Evolutionary conservation across 2,113 vertebrate species (phyloP), one percentile per base, ranked within the genome.

Genomic region (Girardinichthys multiradiatus): DNA sequence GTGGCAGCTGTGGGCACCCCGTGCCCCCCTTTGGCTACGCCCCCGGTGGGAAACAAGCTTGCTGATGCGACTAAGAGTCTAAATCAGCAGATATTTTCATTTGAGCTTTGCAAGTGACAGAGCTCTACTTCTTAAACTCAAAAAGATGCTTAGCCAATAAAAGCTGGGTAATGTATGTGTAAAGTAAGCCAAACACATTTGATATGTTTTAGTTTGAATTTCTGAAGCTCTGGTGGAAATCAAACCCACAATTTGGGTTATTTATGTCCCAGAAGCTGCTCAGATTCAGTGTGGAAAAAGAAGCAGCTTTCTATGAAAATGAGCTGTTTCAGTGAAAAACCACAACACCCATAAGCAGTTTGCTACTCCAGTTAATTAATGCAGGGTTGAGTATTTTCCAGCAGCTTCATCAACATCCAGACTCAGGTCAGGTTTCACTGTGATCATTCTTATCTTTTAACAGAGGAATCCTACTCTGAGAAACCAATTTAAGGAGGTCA

Each of bases 211-310:
- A 42, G 42, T 29, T 72, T 63, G 64, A 68, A 69, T 57, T 81
- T 77, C 85, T 80, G 66, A 58, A 71, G 72, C 76, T 58, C 0
- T 29, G 45, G 57, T 39, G 70, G 70, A 33, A 70, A 12, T 30
- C 4, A 42, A 83, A 80, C 76, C 84, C 67, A 63, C 80, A 76
- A 90, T 85, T 87, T 70, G 37, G 82, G 73, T 83, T 30, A 74
- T 81, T 67, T 2, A 15, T 65, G 66, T 70, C 11, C 76, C 78
- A 68, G 57, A 8, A 66, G 70, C 71, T 70, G 7, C 51, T 69
- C 57, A 30, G 28, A 64, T 72, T 63, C 63, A 30, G n/a, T 21
- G 63, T 69, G 80, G 72, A 77, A 77, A 85, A 39, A 31, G 42
- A 39, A 59, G 63, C 59, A 26, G 63, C 71, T 60, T 29, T 24